Base-by-base conservation (phyloP, 2,797 vertebrate species). In the Falco biarmicus region DNA sequence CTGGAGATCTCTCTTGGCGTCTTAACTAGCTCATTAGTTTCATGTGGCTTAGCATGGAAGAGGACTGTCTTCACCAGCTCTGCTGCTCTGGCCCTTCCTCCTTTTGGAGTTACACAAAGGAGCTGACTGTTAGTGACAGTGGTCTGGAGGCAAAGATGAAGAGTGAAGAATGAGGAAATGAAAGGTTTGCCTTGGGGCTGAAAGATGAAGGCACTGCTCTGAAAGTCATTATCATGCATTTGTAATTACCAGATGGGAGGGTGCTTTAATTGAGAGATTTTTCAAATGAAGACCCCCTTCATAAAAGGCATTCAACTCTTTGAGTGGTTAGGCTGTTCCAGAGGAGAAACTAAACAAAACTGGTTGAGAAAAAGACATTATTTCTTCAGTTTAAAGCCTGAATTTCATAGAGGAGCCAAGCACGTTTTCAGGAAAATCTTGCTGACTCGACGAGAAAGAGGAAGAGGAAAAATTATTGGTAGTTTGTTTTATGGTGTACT, bases 111-210 rank as follows among this genome's bases (percentile, higher is more conserved):
- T 89, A 50, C 60, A 95, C 90, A 92, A 95, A 93, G 78, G 43
- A 87, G 15, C 61, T 89, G 50, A 71, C 75, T 96, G 94, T 95
- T 90, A 50, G 41, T 50, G 18, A 8, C 80, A 56, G 51, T 92
- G 78, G 51, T 82, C 0, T 0, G 47, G 57, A 53, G 28, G 13
- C 0, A 1, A 70, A 95, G 90, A 90, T 84, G 50, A 45, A 84
- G 88, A 92, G 51, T 54, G n/a, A 81, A 56, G 77, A 92, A 93
- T 91, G 84, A 84, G 86, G 89, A 89, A 96, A 93, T 95, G 43
- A 87, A 97, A 83, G 69, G 70, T 91, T 91, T 95, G 94, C 96
- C 93, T 91, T 83, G 41, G 32, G 93, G 96, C 95, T 91, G 47
- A 51, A 48, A 77, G 61, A 90, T 94, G 77, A 95, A 95, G 86